A percentile compares a stretch with the other conserved stretches of the same genome.
phyloP scores from a whole-genome alignment of 1,140 invertebrate species.

The Ephestia elutella region DNA sequence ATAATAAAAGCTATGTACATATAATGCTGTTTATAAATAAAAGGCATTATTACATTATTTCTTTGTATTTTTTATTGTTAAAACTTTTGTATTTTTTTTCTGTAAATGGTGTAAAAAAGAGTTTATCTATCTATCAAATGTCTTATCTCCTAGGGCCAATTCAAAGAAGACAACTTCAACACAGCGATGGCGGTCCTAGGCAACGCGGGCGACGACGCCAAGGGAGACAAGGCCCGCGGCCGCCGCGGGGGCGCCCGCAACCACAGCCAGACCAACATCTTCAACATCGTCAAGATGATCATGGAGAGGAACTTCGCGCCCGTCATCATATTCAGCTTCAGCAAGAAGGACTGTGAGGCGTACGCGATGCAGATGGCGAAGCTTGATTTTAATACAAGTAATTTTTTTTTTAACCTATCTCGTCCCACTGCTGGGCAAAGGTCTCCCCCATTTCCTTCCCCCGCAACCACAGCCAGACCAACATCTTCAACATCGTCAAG shows the following conservation, averaged over 20 bases:
- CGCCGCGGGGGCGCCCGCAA: slow-evolving; percentile 79
- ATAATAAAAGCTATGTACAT: too few relatives aligned
- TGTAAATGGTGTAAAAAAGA: too few relatives aligned
- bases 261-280: slow-evolving; percentile 88
- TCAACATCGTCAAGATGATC: slow-evolving; percentile 99
- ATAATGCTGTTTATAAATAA: too few relatives aligned
- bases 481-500: slow-evolving; percentile 98
- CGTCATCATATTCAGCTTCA: slow-evolving; percentile 99
- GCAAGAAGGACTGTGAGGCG: slow-evolving; percentile 97
- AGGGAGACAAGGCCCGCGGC: slow-evolving; percentile 82
- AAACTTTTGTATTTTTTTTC: too few relatives aligned
- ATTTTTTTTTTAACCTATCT: slow-evolving; percentile 35
- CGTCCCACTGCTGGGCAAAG: too few relatives aligned
- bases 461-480: slow-evolving; percentile 81
- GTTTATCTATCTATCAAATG: too few relatives aligned
- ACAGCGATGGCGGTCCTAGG: slow-evolving; percentile 93
- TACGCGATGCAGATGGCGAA: slow-evolving; percentile 98
- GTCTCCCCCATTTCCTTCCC: too few relatives aligned
- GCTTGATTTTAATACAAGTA: slow-evolving; percentile 95
- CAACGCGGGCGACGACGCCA: slow-evolving; percentile 82
- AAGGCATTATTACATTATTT: too few relatives aligned
- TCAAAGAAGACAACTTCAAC: slow-evolving; percentile 98
- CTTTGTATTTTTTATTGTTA: too few relatives aligned
- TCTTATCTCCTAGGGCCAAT: slow-evolving; percentile 79
- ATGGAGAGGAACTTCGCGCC: slow-evolving; percentile 98